Evolutionary conservation across 1,140 invertebrate species (phyloP), one percentile per base, ranked within the genome.

Genomic region (Drosophila santomea): DNA sequence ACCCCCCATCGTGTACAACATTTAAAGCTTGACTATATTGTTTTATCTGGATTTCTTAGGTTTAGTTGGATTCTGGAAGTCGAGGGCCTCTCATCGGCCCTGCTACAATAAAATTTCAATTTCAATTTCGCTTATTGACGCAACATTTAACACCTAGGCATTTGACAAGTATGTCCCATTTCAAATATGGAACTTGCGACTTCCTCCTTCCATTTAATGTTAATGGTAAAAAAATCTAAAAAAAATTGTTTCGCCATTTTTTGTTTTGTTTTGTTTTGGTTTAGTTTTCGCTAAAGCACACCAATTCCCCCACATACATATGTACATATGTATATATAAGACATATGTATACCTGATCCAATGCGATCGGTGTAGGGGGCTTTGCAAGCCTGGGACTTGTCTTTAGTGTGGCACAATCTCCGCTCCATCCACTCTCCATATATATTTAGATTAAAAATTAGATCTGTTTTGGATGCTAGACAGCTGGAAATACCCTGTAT

Each of bases 1-100:
- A 15, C 28, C 41, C 56, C 48, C 36, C 14, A 45, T 51, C 15
- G 80, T 72, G 82, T 86, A 89, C 83, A 86, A 86, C 83, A 86
- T 83, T 86, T 88, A 86, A 86, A 86, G 83, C 83, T 89, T 86
- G 79, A 83, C 79, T 86, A 83, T 88, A 75, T 64, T 63, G 48
- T 35, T 52, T 61, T 74, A 48, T 63, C 10, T 56, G 59, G 51
- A 32, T 15, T 45, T 52, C 52, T 68, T 38, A 44, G 39, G 59
- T 54, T 48, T 67, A 51, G 32, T 41, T 23, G 44, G 51, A 17
- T 43, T 54, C 54, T 41, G 57, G 23, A 52, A 61, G 39, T 66
- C 25, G 66, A 39, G 57, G 54, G 50, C n/a, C 56, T 51, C 47
- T 58, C 60, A 45, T 14, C 45, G 62, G 43, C 63, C 62, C 59